Conservation (phyloP, 2,888 invertebrate genomes). For the Andrena marginata region DNA sequence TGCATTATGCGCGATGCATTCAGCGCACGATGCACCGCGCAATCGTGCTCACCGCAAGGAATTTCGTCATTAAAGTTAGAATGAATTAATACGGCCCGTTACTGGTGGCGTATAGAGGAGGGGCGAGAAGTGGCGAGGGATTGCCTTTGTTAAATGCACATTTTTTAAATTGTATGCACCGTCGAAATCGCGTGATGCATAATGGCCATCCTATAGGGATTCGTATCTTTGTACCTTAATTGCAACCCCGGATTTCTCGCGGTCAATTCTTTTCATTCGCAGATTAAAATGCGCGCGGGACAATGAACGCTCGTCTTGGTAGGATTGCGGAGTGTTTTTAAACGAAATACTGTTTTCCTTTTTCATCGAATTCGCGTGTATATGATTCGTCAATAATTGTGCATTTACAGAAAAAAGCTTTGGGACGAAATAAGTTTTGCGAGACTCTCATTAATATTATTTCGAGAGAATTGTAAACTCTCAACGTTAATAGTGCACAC, state of each 20-base stretch:
- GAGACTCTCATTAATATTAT: too few relatives aligned
- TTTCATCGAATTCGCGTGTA: too few relatives aligned
- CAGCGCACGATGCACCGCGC: conserved; percentile 14
- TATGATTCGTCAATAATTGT: too few relatives aligned
- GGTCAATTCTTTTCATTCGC: conserved; percentile 3
- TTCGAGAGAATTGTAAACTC: too few relatives aligned
- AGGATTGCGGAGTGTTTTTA: not conserved
- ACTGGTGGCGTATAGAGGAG: not conserved
- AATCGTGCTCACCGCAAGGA: conserved; percentile 11
- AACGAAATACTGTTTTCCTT: not conserved
- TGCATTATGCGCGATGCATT: conserved; percentile 39
- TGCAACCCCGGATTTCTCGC: not conserved
- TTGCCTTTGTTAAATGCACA: conserved; percentile 34
- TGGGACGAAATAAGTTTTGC: too few relatives aligned
- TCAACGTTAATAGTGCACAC: too few relatives aligned
- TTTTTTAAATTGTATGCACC: conserved; percentile 4
- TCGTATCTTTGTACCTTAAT: conserved; percentile 9
- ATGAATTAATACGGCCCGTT: conserved; percentile 40
- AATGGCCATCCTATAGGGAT: conserved; percentile 3
- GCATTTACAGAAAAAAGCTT: too few relatives aligned
- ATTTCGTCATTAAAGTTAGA: conserved; percentile 49
- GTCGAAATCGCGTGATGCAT: not conserved
- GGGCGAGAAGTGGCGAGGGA: conserved; percentile 2
- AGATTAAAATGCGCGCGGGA: not conserved
- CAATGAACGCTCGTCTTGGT: conserved; percentile 4